phyloP scores from a whole-genome alignment of 1,140 invertebrate genomes.

The Drosophila virilis region DNA sequence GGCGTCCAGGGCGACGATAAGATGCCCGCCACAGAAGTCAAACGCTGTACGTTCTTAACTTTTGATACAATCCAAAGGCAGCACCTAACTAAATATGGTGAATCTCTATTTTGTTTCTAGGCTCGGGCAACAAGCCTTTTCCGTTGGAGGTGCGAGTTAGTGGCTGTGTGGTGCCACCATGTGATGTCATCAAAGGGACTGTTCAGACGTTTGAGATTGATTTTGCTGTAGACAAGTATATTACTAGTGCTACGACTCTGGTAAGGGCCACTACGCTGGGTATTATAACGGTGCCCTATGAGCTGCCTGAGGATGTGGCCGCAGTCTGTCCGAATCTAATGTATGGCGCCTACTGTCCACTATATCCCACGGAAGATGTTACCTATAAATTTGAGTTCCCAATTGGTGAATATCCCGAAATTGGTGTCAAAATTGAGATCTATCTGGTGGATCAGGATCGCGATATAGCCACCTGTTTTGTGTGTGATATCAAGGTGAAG shows the following conservation, averaged over 20 bases:
- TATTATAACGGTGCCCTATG: conserved; percentile 73
- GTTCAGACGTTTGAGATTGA: conserved; percentile 67
- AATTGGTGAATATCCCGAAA: conserved; percentile 73
- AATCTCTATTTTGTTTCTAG: conserved; percentile 22
- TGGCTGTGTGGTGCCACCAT: conserved; percentile 63
- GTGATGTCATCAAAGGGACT: conserved; percentile 59
- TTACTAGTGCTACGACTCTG: conserved; percentile 58
- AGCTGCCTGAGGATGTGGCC: conserved; percentile 66
- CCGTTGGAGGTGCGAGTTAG: conserved; percentile 66
- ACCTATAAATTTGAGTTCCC: conserved; percentile 75
- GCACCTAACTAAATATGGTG: too few species aligned
- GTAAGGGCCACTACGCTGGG: conserved; percentile 75
- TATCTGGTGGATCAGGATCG: conserved; percentile 74
- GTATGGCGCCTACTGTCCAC: conserved; percentile 73
- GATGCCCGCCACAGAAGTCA: conserved; percentile 56
- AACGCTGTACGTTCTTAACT: conserved; percentile 51
- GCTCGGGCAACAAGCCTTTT: conserved; percentile 68
- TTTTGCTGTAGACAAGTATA: conserved; percentile 67
- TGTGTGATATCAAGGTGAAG: conserved; percentile 78
- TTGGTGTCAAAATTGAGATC: conserved; percentile 75
- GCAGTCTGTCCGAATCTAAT: conserved; percentile 71
- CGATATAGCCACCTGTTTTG: conserved; percentile 66
- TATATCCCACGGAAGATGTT: conserved; percentile 78
- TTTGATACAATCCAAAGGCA: not conserved
- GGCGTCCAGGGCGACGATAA: conserved; percentile 27